These are phyloP conservation scores for Psittacara wagleri DNA, from an alignment of 2,113 vertebrate genomes.

Conservation along the genomic window DNA sequence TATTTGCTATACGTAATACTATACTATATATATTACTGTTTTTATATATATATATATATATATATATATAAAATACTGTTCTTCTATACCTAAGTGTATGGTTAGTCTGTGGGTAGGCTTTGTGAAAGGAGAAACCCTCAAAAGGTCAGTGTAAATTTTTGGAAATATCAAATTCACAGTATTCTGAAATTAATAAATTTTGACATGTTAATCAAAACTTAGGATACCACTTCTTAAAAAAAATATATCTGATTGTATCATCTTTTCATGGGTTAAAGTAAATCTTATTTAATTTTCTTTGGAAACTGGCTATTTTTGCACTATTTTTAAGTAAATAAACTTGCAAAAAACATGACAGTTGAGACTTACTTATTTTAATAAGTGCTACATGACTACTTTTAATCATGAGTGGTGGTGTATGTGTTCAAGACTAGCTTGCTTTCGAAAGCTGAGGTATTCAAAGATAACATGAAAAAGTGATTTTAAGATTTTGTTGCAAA, in stretches of 20 bases:
- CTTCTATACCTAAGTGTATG: not conserved
- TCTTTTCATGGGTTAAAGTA: not conserved
- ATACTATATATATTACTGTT: too few species aligned
- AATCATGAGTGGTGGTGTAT: not conserved
- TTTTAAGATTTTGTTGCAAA: not conserved
- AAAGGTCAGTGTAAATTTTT: not conserved
- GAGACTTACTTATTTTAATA: not conserved
- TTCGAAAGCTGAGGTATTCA: not conserved
- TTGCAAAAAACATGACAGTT: not conserved
- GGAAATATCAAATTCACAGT: not conserved
- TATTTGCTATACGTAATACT: not conserved
- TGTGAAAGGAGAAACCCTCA: not conserved
- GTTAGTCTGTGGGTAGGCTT: not conserved
- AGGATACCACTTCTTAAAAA: not conserved
- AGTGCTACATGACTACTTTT: not conserved
- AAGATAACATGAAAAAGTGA: not conserved
- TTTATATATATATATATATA: too few species aligned
- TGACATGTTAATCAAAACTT: not conserved
- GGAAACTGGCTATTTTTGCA: not conserved
- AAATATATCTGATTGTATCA: rapidly evolving
- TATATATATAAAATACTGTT: too few species aligned
- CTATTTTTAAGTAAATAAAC: not conserved
- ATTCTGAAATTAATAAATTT: not conserved
- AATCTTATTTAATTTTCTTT: not conserved
- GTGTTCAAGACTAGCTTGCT: not conserved